phyloP scores from a whole-genome alignment of 2,888 invertebrate genomes.

The Phyto melanocephala region DNA sequence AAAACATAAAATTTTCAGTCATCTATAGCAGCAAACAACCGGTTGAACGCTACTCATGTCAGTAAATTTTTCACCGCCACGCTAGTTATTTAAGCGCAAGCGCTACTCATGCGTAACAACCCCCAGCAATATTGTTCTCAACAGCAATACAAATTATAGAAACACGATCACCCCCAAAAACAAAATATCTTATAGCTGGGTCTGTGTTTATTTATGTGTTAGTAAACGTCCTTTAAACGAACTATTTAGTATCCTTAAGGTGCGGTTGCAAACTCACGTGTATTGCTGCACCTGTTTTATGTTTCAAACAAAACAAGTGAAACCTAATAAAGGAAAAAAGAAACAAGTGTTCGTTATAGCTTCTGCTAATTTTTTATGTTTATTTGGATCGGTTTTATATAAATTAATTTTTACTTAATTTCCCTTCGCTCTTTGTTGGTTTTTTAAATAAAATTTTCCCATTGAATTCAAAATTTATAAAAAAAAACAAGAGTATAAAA shows the following conservation, averaged over 20 bases:
- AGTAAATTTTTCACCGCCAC: neutral
- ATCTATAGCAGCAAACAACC: neutral
- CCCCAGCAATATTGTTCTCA: conserved; percentile 30
- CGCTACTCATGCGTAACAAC: conserved; percentile 57
- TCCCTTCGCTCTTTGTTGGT: neutral
- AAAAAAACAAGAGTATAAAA: neutral
- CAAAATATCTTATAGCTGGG: neutral
- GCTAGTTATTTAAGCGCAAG: neutral
- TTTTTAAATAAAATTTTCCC: conserved; percentile 40
- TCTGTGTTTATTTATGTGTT: neutral
- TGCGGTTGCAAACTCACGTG: neutral
- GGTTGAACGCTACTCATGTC: neutral
- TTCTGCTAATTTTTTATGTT: too few relatives aligned
- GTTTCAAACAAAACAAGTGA: neutral
- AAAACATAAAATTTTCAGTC: conserved; percentile 5
- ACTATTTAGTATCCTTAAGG: conserved; percentile 5
- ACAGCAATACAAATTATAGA: neutral
- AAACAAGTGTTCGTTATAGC: conserved; percentile 14
- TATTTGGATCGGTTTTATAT: neutral
- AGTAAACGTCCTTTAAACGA: conserved; percentile 20
- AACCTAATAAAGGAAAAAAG: neutral
- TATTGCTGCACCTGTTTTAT: conserved; percentile 33
- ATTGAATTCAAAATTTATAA: conserved; percentile 29
- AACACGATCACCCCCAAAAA: conserved; percentile 34
- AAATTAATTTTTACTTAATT: neutral